Evolutionary conservation across 2,888 invertebrate species (phyloP).

Genomic region (Blera fallax): DNA sequence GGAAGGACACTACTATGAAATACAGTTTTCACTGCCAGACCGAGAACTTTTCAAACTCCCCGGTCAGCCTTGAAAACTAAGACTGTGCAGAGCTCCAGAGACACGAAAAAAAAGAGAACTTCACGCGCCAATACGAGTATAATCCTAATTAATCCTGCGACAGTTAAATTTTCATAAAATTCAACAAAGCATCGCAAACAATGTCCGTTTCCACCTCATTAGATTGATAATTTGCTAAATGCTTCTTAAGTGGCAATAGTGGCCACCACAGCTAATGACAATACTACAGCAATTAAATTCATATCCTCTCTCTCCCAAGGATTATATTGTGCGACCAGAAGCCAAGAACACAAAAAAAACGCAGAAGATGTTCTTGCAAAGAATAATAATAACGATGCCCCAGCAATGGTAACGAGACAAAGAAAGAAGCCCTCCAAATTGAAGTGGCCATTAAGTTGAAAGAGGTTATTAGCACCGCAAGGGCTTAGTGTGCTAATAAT

Average conservation of each 20-base stretch:
- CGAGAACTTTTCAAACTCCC: too few relatives aligned
- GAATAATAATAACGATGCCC: not conserved
- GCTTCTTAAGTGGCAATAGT: constrained; percentile 13
- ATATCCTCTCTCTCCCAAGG: constrained; percentile 35
- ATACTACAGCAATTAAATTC: constrained; percentile 40
- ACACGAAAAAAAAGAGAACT: too few relatives aligned
- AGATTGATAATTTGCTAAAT: constrained; percentile 42
- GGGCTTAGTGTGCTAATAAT: constrained; percentile 33
- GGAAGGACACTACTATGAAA: too few relatives aligned
- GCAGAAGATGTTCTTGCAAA: not conserved
- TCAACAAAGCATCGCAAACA: constrained; percentile 31
- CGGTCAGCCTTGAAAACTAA: too few relatives aligned
- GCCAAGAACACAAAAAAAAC: not conserved
- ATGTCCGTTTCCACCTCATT: constrained; percentile 40
- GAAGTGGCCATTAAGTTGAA: constrained; percentile 13
- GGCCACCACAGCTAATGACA: constrained; percentile 18
- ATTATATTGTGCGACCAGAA: constrained; percentile 35
- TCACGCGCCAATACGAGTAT: too few relatives aligned
- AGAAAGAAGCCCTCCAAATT: not conserved
- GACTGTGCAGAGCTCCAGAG: too few relatives aligned
- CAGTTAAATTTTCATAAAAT: constrained; percentile 4
- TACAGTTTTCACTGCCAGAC: too few relatives aligned
- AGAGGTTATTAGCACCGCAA: constrained; percentile 31
- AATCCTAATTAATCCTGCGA: not conserved
- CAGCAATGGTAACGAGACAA: not conserved